phyloP scores from a whole-genome alignment of 2,888 invertebrate species.

The Drosophila birchii region DNA sequence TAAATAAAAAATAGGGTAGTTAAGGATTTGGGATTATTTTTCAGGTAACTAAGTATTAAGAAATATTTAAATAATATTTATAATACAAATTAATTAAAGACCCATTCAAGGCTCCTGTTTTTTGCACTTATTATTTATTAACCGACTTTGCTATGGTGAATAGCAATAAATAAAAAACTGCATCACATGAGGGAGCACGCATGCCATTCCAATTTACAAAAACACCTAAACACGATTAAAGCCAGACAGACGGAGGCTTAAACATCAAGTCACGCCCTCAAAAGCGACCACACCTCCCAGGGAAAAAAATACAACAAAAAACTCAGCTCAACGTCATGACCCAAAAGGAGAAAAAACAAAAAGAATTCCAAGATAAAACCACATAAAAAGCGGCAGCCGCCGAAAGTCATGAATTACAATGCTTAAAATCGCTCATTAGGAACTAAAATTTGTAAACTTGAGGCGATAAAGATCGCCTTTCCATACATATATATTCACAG shows the following conservation, averaged over 20 bases:
- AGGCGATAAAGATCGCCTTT: constrained; percentile 71
- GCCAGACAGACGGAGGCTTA: constrained; percentile 47
- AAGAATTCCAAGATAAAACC: constrained; percentile 57
- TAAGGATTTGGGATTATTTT: too few relatives aligned
- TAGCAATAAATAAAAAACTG: constrained; percentile 2
- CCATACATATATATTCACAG: constrained; percentile 11
- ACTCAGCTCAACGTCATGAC: constrained; percentile 32
- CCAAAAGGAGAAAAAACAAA: constrained; percentile 8
- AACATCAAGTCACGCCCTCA: constrained; percentile 70
- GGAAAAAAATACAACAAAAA: neutral
- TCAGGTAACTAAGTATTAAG: too few relatives aligned
- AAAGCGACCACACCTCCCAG: constrained; percentile 61
- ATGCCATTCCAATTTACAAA: constrained; percentile 36
- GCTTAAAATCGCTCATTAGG: constrained; percentile 79
- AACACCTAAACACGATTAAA: constrained; percentile 34
- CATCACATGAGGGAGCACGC: constrained; percentile 11
- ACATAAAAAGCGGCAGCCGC: constrained; percentile 63
- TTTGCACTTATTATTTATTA: constrained; percentile 1
- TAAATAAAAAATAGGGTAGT: neutral
- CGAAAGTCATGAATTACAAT: constrained; percentile 68
- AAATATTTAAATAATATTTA: too few relatives aligned
- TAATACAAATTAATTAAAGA: neutral
- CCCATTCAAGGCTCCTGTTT: neutral
- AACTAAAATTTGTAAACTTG: constrained; percentile 78
- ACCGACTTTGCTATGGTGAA: neutral